Conservation (phyloP, 2,888 invertebrate genomes). For the Arctia plantaginis region DNA sequence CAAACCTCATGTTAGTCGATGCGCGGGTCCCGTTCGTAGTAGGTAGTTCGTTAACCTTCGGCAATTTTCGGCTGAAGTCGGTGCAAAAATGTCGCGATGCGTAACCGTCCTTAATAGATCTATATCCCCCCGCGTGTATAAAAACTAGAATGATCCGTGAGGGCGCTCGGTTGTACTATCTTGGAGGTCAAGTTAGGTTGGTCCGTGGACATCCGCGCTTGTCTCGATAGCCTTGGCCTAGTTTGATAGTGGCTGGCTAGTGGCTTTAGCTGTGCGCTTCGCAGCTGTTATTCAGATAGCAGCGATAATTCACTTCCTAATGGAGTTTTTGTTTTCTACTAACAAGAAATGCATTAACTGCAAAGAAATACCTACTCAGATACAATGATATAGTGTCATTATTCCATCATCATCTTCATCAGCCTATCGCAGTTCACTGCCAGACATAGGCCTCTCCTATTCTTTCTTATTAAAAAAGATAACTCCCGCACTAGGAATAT, state of each 20-base stretch:
- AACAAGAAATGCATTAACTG: slow-evolving; percentile 18
- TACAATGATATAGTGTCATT: slow-evolving; percentile 23
- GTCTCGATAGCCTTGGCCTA: slow-evolving; percentile 76
- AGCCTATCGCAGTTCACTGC: no score
- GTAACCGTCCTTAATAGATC: slow-evolving; percentile 56
- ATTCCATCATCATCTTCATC: no score
- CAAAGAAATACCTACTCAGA: slow-evolving; percentile 23
- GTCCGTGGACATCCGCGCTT: slow-evolving; percentile 58
- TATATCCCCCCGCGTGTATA: slow-evolving; percentile 44
- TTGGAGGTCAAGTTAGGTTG: slow-evolving; percentile 64
- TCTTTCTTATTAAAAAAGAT: no score
- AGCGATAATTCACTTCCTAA: slow-evolving; percentile 74
- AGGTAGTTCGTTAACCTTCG: slow-evolving; percentile 62
- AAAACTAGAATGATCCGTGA: slow-evolving; percentile 25
- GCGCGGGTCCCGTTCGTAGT: slow-evolving; percentile 34
- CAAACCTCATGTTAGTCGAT: slow-evolving; percentile 46
- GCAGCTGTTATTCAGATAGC: slow-evolving; percentile 64
- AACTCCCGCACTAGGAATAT: no score
- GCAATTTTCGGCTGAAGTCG: slow-evolving; percentile 64
- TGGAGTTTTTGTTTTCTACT: slow-evolving; percentile 47
- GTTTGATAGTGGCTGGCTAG: slow-evolving; percentile 69
- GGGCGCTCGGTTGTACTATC: slow-evolving; percentile 55
- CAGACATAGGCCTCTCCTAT: no score
- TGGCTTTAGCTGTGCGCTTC: slow-evolving; percentile 57
- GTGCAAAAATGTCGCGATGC: slow-evolving; percentile 53